Base-by-base conservation (phyloP, 2,888 invertebrate genomes). In the Sesia bembeciformis region DNA sequence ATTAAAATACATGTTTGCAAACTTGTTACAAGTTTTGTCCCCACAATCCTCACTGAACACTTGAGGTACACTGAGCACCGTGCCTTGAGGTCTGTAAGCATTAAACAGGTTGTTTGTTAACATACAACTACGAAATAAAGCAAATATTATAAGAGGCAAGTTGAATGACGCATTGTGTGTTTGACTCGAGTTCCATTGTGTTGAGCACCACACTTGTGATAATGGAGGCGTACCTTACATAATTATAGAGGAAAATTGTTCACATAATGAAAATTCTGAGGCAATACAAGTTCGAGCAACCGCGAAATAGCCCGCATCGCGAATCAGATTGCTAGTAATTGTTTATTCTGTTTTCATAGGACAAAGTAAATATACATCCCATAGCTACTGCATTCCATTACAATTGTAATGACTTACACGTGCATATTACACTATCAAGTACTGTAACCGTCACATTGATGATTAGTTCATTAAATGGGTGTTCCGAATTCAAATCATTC, bases 261-360 rank as follows among this genome's bases (percentile, higher is more conserved):
- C 23, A 46, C 8, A 7, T 46, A 46, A 46, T 46, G 46, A 46
- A 46, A 46, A 46, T 46, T 46, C 46, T 46, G 8, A 46, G 46
- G 46, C 46, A 46, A 46, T 46, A 46, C 46, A 46, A 8, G n/a
- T 46, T 46, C 60, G 57, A 39, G 54, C 49, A 56, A 59, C 58
- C 60, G 59, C 52, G 58, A 66, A 63, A 64, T 60, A 52, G 46
- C n/a, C 54, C 54, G 40, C 50, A 46, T 54, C 52, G 40, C 51
- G 53, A 55, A 53, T 52, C 55, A 46, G 46, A 46, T 46, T 8
- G 8, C 46, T 46, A 8, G 46, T 46, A 46, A 46, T 46, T 46
- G n/a, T 46, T 46, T 46, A 46, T 46, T 23, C 23, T 23, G 23
- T 23, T 46, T 7, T 46, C 46, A 46, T 23, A 46, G 8, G 8